Evolutionary conservation across 2,888 invertebrate species (phyloP).

Genomic region (Loripinus fragilis): DNA sequence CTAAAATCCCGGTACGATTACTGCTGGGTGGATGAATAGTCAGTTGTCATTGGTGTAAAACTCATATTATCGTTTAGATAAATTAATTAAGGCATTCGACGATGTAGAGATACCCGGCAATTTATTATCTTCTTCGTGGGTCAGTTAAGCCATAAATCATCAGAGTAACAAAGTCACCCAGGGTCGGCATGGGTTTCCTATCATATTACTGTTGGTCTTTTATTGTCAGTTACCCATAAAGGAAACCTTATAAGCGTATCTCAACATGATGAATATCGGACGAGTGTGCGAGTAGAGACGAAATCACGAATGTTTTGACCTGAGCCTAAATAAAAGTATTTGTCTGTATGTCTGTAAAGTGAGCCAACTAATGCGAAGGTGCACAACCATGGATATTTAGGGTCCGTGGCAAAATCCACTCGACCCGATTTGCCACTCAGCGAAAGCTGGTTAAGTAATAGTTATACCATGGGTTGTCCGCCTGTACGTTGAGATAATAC

Average conservation of each 20-base stretch:
- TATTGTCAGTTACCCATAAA: conserved; percentile 5
- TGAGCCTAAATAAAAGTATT: too few relatives aligned
- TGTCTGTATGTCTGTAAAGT: too few relatives aligned
- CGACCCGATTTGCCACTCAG: too few relatives aligned
- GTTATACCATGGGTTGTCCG: too few relatives aligned
- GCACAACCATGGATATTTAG: too few relatives aligned
- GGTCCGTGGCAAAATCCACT: too few relatives aligned
- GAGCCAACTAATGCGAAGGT: too few relatives aligned
- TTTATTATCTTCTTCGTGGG: background rate
- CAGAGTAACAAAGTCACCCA: background rate
- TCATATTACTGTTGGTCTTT: background rate
- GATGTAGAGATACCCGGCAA: conserved; percentile 11
- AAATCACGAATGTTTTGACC: too few relatives aligned
- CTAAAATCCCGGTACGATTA: too few relatives aligned
- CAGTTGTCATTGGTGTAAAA: background rate
- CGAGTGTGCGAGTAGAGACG: background rate
- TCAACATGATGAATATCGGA: background rate
- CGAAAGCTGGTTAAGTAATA: too few relatives aligned
- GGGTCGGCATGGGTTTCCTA: background rate
- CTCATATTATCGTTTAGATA: conserved; percentile 1
- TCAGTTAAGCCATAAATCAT: conserved; percentile 5
- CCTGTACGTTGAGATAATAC: too few relatives aligned
- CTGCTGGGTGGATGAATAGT: too few relatives aligned
- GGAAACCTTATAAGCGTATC: conserved; percentile 6
- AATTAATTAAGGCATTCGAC: background rate